Base-by-base conservation (phyloP, 92 coral and sea anemone genomes). In the Palythoa grandiflora region DNA sequence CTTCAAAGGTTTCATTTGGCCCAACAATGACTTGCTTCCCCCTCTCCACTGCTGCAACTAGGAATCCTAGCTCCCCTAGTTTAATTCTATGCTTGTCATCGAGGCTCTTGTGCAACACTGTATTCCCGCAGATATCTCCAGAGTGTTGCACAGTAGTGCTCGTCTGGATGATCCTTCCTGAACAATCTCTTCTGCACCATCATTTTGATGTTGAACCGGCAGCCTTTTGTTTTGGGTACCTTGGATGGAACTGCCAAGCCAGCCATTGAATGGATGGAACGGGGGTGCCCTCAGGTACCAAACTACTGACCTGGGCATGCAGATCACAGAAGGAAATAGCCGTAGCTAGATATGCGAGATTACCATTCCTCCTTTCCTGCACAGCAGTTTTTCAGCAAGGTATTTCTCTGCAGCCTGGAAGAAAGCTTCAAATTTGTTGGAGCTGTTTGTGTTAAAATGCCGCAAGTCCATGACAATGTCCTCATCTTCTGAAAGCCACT, bases 41-140 rank as follows among this genome's bases (percentile, higher is more conserved):
- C 14, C 89, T 51, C 5, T 81, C 91, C 53, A 74, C 93, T 28
- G 91, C 86, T 65, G 93, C 85, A 14, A 91, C 84, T 0, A 72
- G 89, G 28, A 51, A 77, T 4, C 90, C 91, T 68, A 89, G 93
- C 79, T 91, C 89, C 1, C 93, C 93, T 54, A 91, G n/a, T 39
- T 59, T 59, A 16, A 89, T 53, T 39, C 85, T 57, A 15, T 87
- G 85, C 53, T 91, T 91, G 91, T 91, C 93, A 84, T 91, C 93
- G 40, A 61, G 37, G 75, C 87, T 73, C n/a, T 72, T 66, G 2
- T 78, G 73, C 40, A 17, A 37, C 37, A 79, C 72, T 7, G 19
- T 78, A 88, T 19, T 88, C 79, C 28, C 90, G 70, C 86, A 88
- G 52, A 20, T 88, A 88, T 21, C 90, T 51, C 80, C 80, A 85